These are phyloP conservation scores for Campopleginae sp. DNA, from an alignment of 2,888 invertebrate genomes.

Conservation along the genomic window DNA sequence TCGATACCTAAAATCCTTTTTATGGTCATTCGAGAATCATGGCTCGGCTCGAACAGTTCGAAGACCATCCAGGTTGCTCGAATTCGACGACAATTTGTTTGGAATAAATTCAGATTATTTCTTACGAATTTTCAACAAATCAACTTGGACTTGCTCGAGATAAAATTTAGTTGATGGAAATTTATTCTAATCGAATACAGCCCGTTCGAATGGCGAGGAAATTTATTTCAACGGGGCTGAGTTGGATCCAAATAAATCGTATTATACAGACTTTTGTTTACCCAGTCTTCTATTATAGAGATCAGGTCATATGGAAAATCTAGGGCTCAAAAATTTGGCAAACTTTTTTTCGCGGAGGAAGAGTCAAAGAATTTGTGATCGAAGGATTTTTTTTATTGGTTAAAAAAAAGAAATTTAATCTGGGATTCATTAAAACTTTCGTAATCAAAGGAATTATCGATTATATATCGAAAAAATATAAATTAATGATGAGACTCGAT, in stretches of 20 bases:
- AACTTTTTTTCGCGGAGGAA: background rate
- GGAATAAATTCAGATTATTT: too few species aligned
- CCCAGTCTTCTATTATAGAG: background rate
- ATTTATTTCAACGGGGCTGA: background rate
- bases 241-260: background rate
- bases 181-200: background rate
- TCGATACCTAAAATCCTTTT: background rate
- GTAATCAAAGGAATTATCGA: background rate
- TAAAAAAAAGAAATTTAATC: background rate
- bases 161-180: background rate
- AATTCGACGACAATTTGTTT: background rate
- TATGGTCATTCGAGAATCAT: background rate
- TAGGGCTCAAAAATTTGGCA: background rate
- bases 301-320: background rate
- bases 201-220: background rate
- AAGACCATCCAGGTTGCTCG: background rate
- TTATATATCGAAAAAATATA: background rate
- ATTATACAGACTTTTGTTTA: background rate
- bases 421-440: background rate
- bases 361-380: background rate
- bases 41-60: background rate
- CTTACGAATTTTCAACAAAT: too few species aligned
- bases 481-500: background rate
- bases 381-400: conserved; percentile 1
- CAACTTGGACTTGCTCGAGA: background rate